Evolutionary conservation across 2,113 vertebrate genomes (phyloP).

Genomic region (Leuciscus idus): DNA sequence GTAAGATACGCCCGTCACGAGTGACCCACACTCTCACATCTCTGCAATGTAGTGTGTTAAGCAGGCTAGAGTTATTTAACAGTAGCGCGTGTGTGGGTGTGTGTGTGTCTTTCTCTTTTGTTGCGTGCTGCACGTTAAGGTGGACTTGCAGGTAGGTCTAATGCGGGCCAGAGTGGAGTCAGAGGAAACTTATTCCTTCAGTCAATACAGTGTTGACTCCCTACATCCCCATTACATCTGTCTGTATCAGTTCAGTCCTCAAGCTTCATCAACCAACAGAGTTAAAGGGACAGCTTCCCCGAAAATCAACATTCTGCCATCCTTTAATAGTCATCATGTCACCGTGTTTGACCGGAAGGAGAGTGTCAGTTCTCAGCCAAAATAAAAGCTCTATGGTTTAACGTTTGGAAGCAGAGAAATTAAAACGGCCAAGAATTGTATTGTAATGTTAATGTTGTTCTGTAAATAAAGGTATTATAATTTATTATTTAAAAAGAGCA

Average conservation of each 20-base stretch:
- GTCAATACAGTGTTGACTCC: conserved; percentile 20
- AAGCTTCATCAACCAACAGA: conserved; percentile 3
- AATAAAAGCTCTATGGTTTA: neutral
- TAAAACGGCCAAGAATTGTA: neutral
- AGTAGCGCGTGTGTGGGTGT: conserved; percentile 49
- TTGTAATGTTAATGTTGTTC: no score
- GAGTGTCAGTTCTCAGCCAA: neutral
- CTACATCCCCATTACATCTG: conserved; percentile 47
- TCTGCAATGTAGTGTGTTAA: conserved; percentile 26
- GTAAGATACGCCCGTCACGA: conserved; percentile 68
- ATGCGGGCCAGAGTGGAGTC: conserved; percentile 36
- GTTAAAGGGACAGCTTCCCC: neutral
- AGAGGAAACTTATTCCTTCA: neutral
- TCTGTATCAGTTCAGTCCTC: conserved; percentile 44
- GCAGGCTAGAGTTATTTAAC: conserved; percentile 55
- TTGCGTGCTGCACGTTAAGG: conserved; percentile 79
- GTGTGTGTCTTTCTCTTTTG: conserved; percentile 71
- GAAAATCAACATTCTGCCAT: neutral
- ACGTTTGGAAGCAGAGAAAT: neutral
- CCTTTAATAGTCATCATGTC: neutral
- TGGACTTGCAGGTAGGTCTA: conserved; percentile 94
- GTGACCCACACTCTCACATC: neutral
- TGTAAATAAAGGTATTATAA: no score
- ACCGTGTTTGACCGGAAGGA: neutral
- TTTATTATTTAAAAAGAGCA: no score